Conservation (phyloP, 1,140 invertebrate species). For the Chymomyza costata region DNA sequence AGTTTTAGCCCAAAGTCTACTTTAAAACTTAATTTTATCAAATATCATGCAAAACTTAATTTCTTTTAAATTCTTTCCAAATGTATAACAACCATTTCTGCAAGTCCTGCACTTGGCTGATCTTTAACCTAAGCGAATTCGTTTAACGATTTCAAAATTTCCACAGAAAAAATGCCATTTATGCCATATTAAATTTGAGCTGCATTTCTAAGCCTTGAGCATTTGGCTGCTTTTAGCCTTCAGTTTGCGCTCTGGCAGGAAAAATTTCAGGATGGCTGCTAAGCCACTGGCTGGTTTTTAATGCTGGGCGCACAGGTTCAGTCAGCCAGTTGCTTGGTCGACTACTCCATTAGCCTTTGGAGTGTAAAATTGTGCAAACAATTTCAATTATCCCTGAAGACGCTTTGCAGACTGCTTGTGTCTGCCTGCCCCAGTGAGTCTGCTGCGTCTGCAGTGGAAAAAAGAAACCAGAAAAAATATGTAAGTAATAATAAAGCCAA, state of each 20-base stretch:
- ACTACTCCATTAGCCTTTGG: conserved; percentile 73
- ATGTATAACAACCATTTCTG: background rate
- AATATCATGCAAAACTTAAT: background rate
- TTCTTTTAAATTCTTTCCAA: background rate
- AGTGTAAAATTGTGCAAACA: conserved; percentile 74
- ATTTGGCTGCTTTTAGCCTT: no score
- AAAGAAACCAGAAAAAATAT: conserved; percentile 55
- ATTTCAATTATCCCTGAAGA: conserved; percentile 72
- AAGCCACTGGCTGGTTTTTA: background rate
- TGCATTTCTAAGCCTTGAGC: background rate
- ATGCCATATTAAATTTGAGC: background rate
- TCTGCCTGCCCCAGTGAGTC: conserved; percentile 11
- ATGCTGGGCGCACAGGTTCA: background rate
- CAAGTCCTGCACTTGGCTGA: no score
- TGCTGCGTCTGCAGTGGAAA: conserved; percentile 37
- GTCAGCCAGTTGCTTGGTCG: conserved; percentile 40
- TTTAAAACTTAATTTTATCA: background rate
- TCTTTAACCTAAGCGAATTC: background rate
- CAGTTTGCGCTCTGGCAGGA: background rate
- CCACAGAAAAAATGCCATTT: background rate
- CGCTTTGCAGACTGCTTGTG: conserved; percentile 48
- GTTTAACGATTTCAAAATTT: background rate
- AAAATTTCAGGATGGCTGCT: conserved; percentile 42
- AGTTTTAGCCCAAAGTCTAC: no score
- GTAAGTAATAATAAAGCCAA: conserved; percentile 58